phyloP scores from a whole-genome alignment of 1,140 invertebrate genomes.

The Cardiocondyla obscurior region DNA sequence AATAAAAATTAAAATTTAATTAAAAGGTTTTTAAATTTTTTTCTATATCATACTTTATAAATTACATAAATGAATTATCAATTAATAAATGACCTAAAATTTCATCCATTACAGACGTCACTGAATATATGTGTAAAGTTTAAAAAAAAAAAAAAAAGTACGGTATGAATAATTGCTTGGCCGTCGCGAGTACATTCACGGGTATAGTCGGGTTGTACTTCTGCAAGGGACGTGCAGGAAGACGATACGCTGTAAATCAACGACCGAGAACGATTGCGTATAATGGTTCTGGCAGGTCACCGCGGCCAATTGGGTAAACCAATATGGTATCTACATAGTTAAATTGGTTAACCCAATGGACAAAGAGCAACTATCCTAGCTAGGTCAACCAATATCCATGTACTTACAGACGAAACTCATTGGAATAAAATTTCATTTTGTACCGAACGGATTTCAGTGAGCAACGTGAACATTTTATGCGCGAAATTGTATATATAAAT shows the following conservation, averaged over 20 bases:
- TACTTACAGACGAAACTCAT: not conserved
- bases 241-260: not conserved
- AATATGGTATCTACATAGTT: conserved; percentile 55
- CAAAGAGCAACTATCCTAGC: conserved; percentile 16
- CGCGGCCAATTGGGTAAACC: conserved; percentile 24
- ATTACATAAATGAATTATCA: not conserved
- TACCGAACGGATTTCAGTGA: not conserved
- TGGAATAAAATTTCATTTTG: conserved; percentile 25
- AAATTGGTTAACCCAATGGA: conserved; percentile 52
- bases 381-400: conserved; percentile 14
- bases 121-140: not conserved
- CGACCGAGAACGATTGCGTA: conserved; percentile 6
- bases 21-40: not conserved
- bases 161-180: not conserved
- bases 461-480: not conserved
- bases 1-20: not conserved
- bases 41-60: not conserved
- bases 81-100: not conserved
- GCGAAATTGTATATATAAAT: not conserved
- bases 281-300: conserved; percentile 33
- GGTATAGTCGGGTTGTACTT: not conserved
- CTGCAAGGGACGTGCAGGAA: not conserved
- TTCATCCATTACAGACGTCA: not conserved
- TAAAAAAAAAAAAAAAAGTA: not conserved
- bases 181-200: not conserved